Conservation (phyloP, 2,888 invertebrate species). For the Luperina testacea region DNA sequence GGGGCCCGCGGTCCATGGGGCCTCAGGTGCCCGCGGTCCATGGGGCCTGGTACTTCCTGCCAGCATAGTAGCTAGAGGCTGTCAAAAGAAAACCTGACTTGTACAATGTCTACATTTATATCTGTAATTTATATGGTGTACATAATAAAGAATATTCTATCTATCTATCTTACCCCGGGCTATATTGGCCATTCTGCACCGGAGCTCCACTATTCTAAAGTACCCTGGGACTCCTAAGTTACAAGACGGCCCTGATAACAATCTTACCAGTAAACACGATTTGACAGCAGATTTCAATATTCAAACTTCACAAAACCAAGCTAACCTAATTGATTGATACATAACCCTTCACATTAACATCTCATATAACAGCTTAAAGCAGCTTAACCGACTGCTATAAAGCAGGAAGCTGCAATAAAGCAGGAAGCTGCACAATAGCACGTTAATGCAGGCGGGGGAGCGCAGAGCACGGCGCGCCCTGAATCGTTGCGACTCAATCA, state of each 20-base stretch:
- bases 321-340: conserved; percentile 1
- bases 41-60: neutral
- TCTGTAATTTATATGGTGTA: no score
- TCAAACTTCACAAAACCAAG: neutral
- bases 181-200: neutral
- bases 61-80: neutral
- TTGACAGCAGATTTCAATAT: neutral
- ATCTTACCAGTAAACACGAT: neutral
- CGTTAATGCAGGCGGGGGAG: conserved; percentile 39
- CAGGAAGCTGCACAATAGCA: conserved; percentile 56
- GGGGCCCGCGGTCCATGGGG: neutral
- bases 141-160: no score
- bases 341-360: conserved; percentile 8
- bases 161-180: neutral
- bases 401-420: conserved; percentile 42
- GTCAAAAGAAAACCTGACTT: neutral
- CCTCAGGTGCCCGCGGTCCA: neutral
- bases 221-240: neutral
- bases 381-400: conserved; percentile 23
- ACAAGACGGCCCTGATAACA: neutral
- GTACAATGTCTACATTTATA: no score
- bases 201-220: neutral
- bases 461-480: conserved; percentile 56
- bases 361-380: conserved; percentile 22
- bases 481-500: conserved; percentile 61